A percentile compares a stretch with the other conserved stretches of the same genome.
Evolutionary conservation across 1,140 invertebrate genomes (phyloP).

Genomic region (Belonocnema kinseyi): DNA sequence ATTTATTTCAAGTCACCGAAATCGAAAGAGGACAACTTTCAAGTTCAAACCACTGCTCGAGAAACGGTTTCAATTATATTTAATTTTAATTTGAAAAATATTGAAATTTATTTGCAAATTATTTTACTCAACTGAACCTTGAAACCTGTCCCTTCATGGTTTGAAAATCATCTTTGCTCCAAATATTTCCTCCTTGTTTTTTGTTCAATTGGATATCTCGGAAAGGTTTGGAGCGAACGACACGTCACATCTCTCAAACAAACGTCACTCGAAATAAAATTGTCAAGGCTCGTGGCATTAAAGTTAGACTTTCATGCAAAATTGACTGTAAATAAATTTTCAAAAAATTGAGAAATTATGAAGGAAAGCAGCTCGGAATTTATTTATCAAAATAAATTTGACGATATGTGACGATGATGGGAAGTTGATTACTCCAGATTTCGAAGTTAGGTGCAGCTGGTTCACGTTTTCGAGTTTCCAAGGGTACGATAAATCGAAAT

Average conservation of each 20-base stretch:
- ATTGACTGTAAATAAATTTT: constrained; percentile 24
- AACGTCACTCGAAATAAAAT: constrained; percentile 29
- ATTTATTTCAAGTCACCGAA: constrained; percentile 5
- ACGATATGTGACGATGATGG: background rate
- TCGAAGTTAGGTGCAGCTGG: constrained; percentile 13
- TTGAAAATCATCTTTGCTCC: constrained; percentile 21
- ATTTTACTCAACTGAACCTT: background rate
- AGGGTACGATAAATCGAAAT: background rate
- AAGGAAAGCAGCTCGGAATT: background rate
- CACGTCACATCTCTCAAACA: constrained; percentile 12
- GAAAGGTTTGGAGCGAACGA: constrained; percentile 22
- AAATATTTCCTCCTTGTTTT: constrained; percentile 20
- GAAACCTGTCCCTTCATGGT: background rate
- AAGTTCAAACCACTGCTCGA: background rate
- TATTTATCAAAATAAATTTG: background rate
- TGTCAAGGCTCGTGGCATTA: constrained; percentile 50
- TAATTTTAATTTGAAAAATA: constrained; percentile 41
- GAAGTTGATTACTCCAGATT: background rate
- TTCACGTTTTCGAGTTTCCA: constrained; percentile 26
- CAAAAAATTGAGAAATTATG: background rate
- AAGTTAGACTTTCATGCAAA: constrained; percentile 3
- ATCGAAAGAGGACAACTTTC: background rate
- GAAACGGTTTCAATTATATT: background rate
- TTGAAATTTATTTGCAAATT: constrained; percentile 2
- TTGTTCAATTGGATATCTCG: constrained; percentile 5